Conservation (phyloP, 2,888 invertebrate species). For the Rhagophthalmus giganteus region DNA sequence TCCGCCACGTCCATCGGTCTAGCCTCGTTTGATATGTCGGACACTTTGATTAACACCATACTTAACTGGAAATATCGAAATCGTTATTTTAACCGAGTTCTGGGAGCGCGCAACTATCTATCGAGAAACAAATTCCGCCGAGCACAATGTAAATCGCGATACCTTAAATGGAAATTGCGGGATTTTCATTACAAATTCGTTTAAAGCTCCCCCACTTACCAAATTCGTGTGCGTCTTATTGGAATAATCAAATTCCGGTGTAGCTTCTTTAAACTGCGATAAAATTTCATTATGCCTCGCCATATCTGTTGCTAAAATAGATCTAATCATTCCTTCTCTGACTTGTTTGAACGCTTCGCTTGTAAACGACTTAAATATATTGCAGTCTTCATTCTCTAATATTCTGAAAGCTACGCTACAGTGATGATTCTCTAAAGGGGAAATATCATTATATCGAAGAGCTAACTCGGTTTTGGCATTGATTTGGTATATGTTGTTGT, state of each 20-base stretch:
- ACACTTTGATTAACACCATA: conserved; percentile 82
- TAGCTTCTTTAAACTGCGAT: conserved; percentile 69
- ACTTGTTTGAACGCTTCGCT: conserved; percentile 66
- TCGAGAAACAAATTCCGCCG: too few relatives aligned
- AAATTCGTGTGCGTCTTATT: conserved; percentile 72
- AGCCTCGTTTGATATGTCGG: conserved; percentile 83
- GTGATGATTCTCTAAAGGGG: conserved; percentile 83
- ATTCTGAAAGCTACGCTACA: conserved; percentile 83
- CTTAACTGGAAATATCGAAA: conserved; percentile 60
- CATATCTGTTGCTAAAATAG: conserved; percentile 78
- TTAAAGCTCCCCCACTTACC: conserved; percentile 56
- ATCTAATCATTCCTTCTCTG: conserved; percentile 77
- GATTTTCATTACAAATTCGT: too few relatives aligned
- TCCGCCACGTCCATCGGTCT: conserved; percentile 82
- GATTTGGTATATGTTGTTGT: conserved; percentile 80
- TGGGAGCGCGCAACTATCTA: too few relatives aligned
- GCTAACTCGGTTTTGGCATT: conserved; percentile 83
- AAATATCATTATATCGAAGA: conserved; percentile 83
- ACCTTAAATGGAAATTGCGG: not conserved
- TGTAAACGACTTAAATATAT: conserved; percentile 73
- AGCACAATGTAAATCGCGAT: too few relatives aligned
- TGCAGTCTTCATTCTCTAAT: conserved; percentile 77
- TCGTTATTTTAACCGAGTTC: not conserved
- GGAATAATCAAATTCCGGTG: conserved; percentile 67
- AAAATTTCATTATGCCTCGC: conserved; percentile 78